Evolutionary conservation across 2,113 vertebrate species (phyloP).

Genomic region (Silurus meridionalis): DNA sequence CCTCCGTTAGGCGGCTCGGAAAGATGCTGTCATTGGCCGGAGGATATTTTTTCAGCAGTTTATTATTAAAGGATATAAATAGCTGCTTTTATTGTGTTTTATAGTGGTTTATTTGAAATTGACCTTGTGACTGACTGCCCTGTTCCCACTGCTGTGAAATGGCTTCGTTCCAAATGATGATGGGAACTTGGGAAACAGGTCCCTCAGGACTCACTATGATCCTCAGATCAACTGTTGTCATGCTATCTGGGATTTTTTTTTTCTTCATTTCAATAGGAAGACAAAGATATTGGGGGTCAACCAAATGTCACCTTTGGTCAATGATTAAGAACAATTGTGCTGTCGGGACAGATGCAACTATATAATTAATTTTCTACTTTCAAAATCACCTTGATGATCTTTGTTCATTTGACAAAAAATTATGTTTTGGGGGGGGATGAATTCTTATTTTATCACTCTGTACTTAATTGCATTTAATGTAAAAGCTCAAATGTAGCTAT

Average conservation of each 20-base stretch:
- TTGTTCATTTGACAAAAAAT: neutral
- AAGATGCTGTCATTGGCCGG: neutral
- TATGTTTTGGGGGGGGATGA: too few species aligned
- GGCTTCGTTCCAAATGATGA: conserved; percentile 10
- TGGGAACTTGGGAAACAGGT: neutral
- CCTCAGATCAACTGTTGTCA: neutral
- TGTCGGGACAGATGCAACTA: neutral
- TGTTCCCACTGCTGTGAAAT: conserved; percentile 16
- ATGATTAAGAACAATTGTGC: neutral
- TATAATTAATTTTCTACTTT: neutral
- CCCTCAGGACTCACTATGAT: neutral
- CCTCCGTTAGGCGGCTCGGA: neutral
- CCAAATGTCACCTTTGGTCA: neutral
- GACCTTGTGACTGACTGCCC: conserved; percentile 2
- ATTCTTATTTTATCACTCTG: neutral
- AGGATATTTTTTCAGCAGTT: neutral
- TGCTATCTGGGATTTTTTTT: neutral
- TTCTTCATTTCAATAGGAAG: neutral
- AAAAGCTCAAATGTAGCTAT: neutral
- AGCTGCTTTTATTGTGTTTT: neutral
- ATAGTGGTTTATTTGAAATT: conserved; percentile 1
- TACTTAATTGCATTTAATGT: neutral
- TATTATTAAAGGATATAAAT: neutral
- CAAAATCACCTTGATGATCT: neutral
- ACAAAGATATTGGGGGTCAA: neutral